Base-by-base conservation (phyloP, 2,888 invertebrate species). In the Zhuqinia jingwanae region DNA sequence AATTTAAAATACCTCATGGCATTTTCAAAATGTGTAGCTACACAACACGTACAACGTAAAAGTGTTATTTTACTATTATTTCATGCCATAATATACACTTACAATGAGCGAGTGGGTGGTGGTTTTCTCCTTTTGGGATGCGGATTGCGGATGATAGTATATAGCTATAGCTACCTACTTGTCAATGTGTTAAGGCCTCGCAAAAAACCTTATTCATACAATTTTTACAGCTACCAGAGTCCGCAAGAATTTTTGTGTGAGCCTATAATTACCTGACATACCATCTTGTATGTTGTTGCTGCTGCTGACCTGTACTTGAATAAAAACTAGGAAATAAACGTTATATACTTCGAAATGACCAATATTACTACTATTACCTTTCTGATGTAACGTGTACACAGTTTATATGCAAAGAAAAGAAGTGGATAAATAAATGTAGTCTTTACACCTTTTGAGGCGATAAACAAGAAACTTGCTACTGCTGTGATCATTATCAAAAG, bases 311-410 rank as follows among this genome's bases (percentile, higher is more conserved):
- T 73, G 81, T 81, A 68, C 42, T 20, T 68, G 17, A 15, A 75
- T 36, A 82, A 82, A 82, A 82, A 73, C 82, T 42, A 81, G 73
- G 73, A 82, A 82, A 82, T 56, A 73, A 17, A 76, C 47, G 68
- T 11, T 36, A 27, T 20, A 1, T 17, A 27, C n/a, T n/a, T 36
- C 11, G 58, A 15, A 60, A 63, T 78, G 60, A 78, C 63, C 63
- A 78, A 53, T 78, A 78, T 78, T 60, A 78, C 36, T 60, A 78
- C 36, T 58, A 77, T 60, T 77, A 58, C 60, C 5, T 47, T 30
- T n/a, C 42, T 78, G 76, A 17, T 53, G 56, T 10, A 17, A 13
- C 13, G 13, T n/a, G 60, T 30, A 27, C 13, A 8, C 2, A 53
- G 11, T n/a, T 60, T 60, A n/a, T 53, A 17, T 53, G 53, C 53